These are phyloP conservation scores for Condylura cristata DNA, from an alignment of 2,113 vertebrate species.

Conservation along the genomic window DNA sequence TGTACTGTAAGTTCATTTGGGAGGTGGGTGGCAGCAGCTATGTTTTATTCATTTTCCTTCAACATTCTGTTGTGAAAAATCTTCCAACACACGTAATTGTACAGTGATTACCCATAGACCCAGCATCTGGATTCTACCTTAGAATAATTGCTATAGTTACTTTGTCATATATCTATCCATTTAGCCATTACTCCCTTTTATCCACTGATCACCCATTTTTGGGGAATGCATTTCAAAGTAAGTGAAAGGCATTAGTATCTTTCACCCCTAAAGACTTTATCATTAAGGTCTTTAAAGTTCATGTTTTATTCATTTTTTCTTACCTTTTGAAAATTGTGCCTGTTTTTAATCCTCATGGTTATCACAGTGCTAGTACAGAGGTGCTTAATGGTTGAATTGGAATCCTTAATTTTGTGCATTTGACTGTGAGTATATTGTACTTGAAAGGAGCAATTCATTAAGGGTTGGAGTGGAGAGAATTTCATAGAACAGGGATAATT, in stretches of 20 bases:
- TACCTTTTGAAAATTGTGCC: slow-evolving; percentile 27
- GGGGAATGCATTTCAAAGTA: neutral
- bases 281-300: slow-evolving; percentile 5
- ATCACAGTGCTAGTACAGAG: neutral
- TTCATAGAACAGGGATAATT: slow-evolving; percentile 22
- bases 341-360: slow-evolving; percentile 25
- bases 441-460: slow-evolving; percentile 48
- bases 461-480: neutral
- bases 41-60: neutral
- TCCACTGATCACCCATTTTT: neutral
- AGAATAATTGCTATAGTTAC: slow-evolving; percentile 13
- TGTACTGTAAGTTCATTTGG: neutral
- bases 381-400: slow-evolving; percentile 45
- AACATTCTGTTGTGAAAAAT: slow-evolving; percentile 50
- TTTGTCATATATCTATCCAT: neutral
- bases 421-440: slow-evolving; percentile 15
- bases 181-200: neutral
- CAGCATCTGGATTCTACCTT: neutral
- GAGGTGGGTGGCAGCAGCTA: neutral
- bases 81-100: neutral
- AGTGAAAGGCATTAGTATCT: slow-evolving; percentile 8
- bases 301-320: slow-evolving; percentile 39
- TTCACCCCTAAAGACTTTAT: slow-evolving; percentile 42
- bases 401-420: slow-evolving; percentile 56
- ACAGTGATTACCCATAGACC: neutral